Percentiles rank a stretch among this genome's conserved stretches.
Conservation (phyloP, 2,113 vertebrate genomes). For the Callocephalon fimbriatum region DNA sequence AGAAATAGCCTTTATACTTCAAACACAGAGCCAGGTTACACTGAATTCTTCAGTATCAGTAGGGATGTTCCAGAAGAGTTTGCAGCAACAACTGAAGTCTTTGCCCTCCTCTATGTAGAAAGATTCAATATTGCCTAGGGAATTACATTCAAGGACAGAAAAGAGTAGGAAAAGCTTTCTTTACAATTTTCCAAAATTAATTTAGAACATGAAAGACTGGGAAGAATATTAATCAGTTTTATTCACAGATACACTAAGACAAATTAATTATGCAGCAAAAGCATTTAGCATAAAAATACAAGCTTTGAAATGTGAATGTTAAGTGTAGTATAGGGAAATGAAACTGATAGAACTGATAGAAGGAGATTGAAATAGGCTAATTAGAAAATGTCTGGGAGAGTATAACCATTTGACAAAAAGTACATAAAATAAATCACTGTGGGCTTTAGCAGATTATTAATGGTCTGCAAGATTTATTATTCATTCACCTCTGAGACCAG, state of each 20-base stretch:
- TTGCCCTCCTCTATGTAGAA: background rate
- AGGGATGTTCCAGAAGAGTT: background rate
- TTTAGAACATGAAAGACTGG: background rate
- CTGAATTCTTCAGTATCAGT: background rate
- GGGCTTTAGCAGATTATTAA: slow-evolving; percentile 41
- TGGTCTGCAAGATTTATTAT: slow-evolving; percentile 12
- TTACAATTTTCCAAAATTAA: background rate
- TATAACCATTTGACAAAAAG: slow-evolving; percentile 24
- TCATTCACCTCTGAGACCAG: background rate
- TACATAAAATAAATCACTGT: background rate
- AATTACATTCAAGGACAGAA: background rate
- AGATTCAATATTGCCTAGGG: background rate
- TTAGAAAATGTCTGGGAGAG: slow-evolving; percentile 36
- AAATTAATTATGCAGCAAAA: slow-evolving; percentile 53
- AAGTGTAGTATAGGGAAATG: slow-evolving; percentile 52
- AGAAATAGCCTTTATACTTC: background rate
- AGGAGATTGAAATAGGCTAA: slow-evolving; percentile 46
- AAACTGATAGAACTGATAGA: slow-evolving; percentile 28
- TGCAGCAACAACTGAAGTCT: background rate
- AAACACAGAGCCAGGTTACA: background rate
- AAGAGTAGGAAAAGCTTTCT: background rate
- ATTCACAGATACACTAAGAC: slow-evolving; percentile 2
- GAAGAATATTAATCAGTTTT: slow-evolving; percentile 50
- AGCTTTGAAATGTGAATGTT: slow-evolving; percentile 32
- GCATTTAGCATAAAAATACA: slow-evolving; percentile 55